Base-by-base conservation (phyloP, 2,888 invertebrate genomes). In the Cerastoderma edule region DNA sequence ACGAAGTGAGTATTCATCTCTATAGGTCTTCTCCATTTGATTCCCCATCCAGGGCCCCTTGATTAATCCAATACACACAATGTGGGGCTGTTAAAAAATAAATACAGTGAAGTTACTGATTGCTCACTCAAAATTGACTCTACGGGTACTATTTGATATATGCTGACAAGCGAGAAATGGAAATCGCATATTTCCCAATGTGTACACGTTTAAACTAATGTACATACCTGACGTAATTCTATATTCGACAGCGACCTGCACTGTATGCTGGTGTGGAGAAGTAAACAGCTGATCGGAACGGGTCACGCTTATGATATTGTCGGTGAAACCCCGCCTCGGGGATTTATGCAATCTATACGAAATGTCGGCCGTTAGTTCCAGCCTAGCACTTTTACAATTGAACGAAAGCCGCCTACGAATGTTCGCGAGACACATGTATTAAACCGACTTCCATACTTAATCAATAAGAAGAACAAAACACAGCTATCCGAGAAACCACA, bases 1-100 rank as follows among this genome's bases (percentile, higher is more conserved):
- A 30, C 86, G 83, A 16, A 88, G 76, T 3, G 86, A 85, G 27
- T 85, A 80, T 70, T 84, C 81, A 68, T 85, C 86, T 50, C 86
- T 71, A 30, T 73, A 71, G 13, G 35, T 32, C 13, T 57, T 66
- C 56, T 69, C 80, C 80, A 80, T 80, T 48, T 57, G 57, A 57
- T 68, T 30, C 57, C 67, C 57, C 46, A 28, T 57, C 46, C 27
- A 39, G 67, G 67, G 67, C 67, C 67, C 30, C 67, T 68, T 32
- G 10, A 33, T 53, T 33, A 46, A 54, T 56, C 67, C 57, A 57
- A 56, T 57, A 67, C 33, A 33, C 57, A 16, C n/a, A n/a, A n/a
- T n/a, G n/a, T n/a, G n/a, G n/a, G n/a, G n/a, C n/a, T n/a, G n/a
- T n/a, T 48, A 66, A 28, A 50, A 50, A 60, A 19, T 28, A 35